Conservation (phyloP, 2,888 invertebrate genomes). For the Blera fallax region DNA sequence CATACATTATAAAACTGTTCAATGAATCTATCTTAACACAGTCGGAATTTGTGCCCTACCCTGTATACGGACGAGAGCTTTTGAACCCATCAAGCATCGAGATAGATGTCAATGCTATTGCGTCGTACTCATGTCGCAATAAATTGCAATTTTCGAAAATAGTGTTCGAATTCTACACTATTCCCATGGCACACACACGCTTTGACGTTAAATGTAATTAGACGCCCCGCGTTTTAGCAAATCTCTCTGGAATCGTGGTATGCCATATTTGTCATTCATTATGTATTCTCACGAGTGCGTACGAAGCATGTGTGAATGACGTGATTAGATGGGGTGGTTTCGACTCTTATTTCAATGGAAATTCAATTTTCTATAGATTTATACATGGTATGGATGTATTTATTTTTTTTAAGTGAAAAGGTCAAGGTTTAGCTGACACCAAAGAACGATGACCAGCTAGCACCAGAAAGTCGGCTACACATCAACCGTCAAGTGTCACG, state of each 20-base stretch:
- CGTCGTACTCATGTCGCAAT: neutral
- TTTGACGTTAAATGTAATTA: conserved; percentile 28
- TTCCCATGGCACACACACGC: neutral
- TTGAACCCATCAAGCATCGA: neutral
- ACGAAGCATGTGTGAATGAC: neutral
- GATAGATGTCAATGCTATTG: neutral
- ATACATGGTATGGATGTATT: neutral
- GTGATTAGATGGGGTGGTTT: neutral
- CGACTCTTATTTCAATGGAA: conserved; percentile 2
- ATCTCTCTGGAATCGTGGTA: neutral
- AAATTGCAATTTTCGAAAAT: neutral
- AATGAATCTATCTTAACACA: no score
- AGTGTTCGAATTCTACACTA: conserved; percentile 6
- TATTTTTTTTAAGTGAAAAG: conserved; percentile 19
- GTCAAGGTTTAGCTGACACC: conserved; percentile 51
- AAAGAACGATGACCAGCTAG: conserved; percentile 43
- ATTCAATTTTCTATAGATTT: neutral
- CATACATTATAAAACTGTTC: no score
- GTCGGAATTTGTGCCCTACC: neutral
- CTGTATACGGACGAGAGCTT: neutral
- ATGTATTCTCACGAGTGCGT: conserved; percentile 6
- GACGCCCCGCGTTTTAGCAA: conserved; percentile 2
- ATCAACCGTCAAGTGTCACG: conserved; percentile 18
- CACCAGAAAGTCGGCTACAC: neutral
- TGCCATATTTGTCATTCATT: neutral